phyloP scores from a whole-genome alignment of 2,888 invertebrate genomes.

The Tinea trinotella region DNA sequence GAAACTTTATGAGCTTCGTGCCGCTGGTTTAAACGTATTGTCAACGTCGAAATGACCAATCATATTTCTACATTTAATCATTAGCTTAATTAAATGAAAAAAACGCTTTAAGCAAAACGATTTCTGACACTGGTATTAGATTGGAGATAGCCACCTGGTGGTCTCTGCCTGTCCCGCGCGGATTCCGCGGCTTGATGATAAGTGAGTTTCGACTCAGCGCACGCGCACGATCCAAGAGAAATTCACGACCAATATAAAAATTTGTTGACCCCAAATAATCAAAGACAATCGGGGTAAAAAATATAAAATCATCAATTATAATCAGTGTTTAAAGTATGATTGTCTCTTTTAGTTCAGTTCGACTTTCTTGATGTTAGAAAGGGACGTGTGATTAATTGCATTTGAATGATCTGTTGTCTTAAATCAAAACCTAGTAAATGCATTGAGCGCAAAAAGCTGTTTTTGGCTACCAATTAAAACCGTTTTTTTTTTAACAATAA shows the following conservation, averaged over 20 bases:
- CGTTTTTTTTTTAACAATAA: too few species aligned
- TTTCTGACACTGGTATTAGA: not conserved
- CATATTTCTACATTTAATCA: too few species aligned
- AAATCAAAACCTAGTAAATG: too few species aligned
- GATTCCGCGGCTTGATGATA: not conserved
- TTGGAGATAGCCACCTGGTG: not conserved
- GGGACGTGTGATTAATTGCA: not conserved
- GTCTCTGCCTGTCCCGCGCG: not conserved
- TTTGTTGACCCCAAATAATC: constrained; percentile 53
- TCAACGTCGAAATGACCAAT: too few species aligned
- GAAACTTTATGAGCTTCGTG: too few species aligned
- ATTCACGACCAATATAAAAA: constrained; percentile 30
- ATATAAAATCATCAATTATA: constrained; percentile 63
- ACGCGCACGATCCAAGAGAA: constrained; percentile 1
- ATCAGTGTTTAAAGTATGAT: constrained; percentile 39
- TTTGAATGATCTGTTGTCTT: not conserved
- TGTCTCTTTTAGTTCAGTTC: not conserved
- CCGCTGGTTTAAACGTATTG: too few species aligned
- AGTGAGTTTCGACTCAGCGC: constrained; percentile 4
- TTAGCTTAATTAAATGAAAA: too few species aligned
- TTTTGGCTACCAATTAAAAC: too few species aligned
- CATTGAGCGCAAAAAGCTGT: too few species aligned
- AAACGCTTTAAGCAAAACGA: too few species aligned
- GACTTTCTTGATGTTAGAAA: not conserved
- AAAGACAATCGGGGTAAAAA: constrained; percentile 47